Evolutionary conservation across 2,113 vertebrate genomes (phyloP).

Genomic region (Trinectes maculatus): DNA sequence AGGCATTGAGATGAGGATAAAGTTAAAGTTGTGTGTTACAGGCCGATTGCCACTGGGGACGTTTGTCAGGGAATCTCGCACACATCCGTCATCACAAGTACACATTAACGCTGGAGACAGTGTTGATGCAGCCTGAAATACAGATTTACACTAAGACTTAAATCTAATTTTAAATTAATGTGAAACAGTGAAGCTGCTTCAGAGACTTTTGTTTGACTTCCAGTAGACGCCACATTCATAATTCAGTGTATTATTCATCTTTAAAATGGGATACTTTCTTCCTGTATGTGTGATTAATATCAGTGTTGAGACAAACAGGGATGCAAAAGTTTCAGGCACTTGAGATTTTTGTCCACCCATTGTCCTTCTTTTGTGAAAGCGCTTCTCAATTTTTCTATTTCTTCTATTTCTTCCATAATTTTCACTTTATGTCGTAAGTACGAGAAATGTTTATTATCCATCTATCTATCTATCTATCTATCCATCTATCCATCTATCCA

Average conservation of each 20-base stretch:
- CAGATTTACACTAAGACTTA: slow-evolving; percentile 32
- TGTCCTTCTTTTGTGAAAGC: no score
- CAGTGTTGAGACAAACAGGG: background rate
- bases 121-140: slow-evolving; percentile 49
- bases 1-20: slow-evolving; percentile 35
- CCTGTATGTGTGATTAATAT: slow-evolving; percentile 5
- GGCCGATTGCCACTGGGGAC: slow-evolving; percentile 7
- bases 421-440: no score
- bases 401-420: no score
- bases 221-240: slow-evolving; percentile 5
- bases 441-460: no score
- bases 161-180: slow-evolving; percentile 37
- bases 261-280: slow-evolving; percentile 3
- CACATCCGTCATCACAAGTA: slow-evolving; percentile 54
- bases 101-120: slow-evolving; percentile 68
- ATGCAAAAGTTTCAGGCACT: background rate
- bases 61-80: slow-evolving; percentile 17
- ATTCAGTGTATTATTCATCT: slow-evolving; percentile 8
- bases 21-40: slow-evolving; percentile 9
- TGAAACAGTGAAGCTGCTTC: slow-evolving; percentile 24
- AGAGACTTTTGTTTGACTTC: background rate
- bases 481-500: no score
- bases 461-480: no score
- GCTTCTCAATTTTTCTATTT: no score
- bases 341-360: no score